These are phyloP conservation scores for Chromoteleia sp. DNA, from an alignment of 2,888 invertebrate genomes.

Conservation along the genomic window DNA sequence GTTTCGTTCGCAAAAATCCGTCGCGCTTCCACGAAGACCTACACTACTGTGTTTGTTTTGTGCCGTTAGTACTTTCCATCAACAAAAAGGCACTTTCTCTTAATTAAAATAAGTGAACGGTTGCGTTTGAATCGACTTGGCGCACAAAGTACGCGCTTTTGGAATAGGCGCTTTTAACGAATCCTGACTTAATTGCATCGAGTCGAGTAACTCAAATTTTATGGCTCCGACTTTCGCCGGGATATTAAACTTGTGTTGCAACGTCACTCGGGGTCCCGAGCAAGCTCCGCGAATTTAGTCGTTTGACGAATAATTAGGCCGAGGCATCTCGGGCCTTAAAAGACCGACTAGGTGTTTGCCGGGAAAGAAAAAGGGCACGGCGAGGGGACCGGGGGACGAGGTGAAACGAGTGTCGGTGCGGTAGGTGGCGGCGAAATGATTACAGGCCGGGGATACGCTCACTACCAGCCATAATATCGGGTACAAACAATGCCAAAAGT, in stretches of 20 bases:
- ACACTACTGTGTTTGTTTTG: neutral
- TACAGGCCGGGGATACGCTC: constrained; percentile 80
- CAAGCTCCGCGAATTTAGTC: constrained; percentile 9
- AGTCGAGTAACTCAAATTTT: neutral
- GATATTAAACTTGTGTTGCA: neutral
- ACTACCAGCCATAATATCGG: constrained; percentile 80
- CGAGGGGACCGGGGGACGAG: constrained; percentile 1
- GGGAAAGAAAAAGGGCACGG: constrained; percentile 15
- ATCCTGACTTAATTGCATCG: neutral
- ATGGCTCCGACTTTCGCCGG: neutral
- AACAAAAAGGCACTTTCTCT: constrained; percentile 20
- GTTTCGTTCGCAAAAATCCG: neutral
- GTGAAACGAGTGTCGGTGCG: constrained; percentile 74
- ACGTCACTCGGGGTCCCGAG: neutral
- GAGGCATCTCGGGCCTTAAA: constrained; percentile 42
- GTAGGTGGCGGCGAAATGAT: constrained; percentile 83
- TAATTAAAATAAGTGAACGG: constrained; percentile 28
- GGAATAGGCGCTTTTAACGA: constrained; percentile 4
- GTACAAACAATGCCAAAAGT: constrained; percentile 80
- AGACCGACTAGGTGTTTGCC: constrained; percentile 55
- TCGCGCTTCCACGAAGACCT: neutral
- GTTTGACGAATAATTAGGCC: constrained; percentile 74
- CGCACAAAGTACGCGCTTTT: neutral
- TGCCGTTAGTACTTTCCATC: constrained; percentile 3
- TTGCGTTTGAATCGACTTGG: neutral